phyloP scores from a whole-genome alignment of 1,140 invertebrate species.

The Diabrotica undecimpunctata region DNA sequence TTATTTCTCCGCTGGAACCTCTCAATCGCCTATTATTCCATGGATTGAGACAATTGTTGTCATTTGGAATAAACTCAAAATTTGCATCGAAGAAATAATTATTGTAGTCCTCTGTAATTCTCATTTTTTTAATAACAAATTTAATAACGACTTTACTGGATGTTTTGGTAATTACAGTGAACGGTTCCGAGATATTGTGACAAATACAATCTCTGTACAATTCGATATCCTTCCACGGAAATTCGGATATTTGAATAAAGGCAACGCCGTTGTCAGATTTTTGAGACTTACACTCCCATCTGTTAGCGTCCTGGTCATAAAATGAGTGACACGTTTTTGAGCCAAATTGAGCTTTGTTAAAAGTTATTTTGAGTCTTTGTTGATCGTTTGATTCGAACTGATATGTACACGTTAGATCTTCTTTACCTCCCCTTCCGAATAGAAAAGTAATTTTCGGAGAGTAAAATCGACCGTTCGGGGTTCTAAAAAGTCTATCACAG shows the following conservation, averaged over 20 bases:
- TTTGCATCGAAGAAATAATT: constrained; percentile 78
- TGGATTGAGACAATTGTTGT: constrained; percentile 56
- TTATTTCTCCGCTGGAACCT: constrained; percentile 69
- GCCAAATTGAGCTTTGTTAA: constrained; percentile 63
- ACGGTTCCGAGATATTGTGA: constrained; percentile 61
- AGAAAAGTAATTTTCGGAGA: constrained; percentile 78
- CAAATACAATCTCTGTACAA: constrained; percentile 72
- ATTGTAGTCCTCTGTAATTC: constrained; percentile 74
- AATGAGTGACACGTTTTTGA: constrained; percentile 62
- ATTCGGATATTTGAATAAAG: constrained; percentile 65
- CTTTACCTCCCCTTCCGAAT: constrained; percentile 72
- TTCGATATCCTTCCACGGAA: constrained; percentile 68
- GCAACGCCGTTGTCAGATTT: constrained; percentile 52
- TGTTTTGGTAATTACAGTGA: constrained; percentile 59
- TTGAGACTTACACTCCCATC: constrained; percentile 61
- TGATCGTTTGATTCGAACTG: constrained; percentile 67
- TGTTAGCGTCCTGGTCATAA: constrained; percentile 54
- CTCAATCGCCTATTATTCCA: constrained; percentile 61
- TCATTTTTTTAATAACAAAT: constrained; percentile 74
- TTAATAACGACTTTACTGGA: constrained; percentile 66
- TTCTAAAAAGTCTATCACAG: constrained; percentile 60
- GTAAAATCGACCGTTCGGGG: constrained; percentile 59
- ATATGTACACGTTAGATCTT: constrained; percentile 70
- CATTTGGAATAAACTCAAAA: constrained; percentile 65
- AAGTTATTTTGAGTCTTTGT: constrained; percentile 62